Evolutionary conservation across 2,888 invertebrate genomes (phyloP).

Genomic region (Buathra laborator): DNA sequence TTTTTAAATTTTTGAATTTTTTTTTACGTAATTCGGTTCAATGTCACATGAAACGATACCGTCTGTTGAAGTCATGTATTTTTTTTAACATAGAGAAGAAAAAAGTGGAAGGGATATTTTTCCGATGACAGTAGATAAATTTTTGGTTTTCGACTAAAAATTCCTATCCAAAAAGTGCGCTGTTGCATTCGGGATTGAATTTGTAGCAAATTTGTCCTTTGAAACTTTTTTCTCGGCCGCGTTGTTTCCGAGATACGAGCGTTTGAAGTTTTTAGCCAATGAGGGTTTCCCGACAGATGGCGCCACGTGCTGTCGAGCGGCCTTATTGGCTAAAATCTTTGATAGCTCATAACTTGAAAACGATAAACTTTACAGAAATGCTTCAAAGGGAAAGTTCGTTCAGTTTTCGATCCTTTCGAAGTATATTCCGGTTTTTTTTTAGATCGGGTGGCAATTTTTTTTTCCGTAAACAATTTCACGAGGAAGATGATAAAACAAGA

Average conservation of each 20-base stretch:
- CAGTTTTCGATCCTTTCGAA: background rate
- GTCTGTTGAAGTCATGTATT: too few species aligned
- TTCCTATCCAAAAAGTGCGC: too few species aligned
- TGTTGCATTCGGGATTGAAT: too few species aligned
- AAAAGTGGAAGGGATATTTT: too few species aligned
- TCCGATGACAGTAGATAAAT: too few species aligned
- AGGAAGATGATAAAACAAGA: background rate
- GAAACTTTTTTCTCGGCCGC: constrained; percentile 8
- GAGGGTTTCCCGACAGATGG: background rate
- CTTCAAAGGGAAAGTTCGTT: background rate
- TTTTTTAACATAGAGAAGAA: too few species aligned
- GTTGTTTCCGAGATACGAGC: background rate
- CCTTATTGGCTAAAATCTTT: background rate
- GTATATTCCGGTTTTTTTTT: background rate
- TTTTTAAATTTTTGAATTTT: too few species aligned
- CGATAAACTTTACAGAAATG: background rate
- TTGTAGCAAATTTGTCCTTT: too few species aligned
- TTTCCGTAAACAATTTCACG: background rate
- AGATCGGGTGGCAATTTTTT: background rate
- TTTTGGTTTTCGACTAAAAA: too few species aligned
- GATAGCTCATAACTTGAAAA: background rate
- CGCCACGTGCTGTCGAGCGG: background rate
- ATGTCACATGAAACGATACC: too few species aligned
- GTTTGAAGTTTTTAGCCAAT: too few species aligned
- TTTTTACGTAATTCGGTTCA: too few species aligned